Conservation (phyloP, 2,113 vertebrate species). For the Eretmochelys imbricata region DNA sequence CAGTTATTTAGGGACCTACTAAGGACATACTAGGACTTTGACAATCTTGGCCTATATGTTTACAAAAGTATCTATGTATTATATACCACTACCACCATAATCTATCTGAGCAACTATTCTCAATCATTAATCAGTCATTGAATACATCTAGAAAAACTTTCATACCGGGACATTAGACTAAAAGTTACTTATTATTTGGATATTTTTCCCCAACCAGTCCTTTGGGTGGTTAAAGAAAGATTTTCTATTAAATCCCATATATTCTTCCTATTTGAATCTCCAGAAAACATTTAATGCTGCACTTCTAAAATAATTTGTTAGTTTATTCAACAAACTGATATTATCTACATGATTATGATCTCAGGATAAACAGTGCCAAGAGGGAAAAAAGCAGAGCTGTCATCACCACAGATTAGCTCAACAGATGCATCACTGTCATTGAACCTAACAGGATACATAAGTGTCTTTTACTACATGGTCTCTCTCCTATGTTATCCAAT, state of each 20-base stretch:
- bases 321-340: background rate
- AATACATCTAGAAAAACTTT: background rate
- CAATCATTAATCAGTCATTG: background rate
- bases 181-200: background rate
- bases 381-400: background rate
- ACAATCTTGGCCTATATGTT: background rate
- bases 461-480: background rate
- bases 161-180: background rate
- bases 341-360: background rate
- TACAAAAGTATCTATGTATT: background rate
- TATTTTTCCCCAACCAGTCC: too few species aligned
- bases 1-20: background rate
- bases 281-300: background rate
- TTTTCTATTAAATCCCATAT: background rate
- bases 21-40: background rate
- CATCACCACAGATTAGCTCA: background rate
- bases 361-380: background rate
- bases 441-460: background rate
- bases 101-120: background rate
- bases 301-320: background rate
- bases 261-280: background rate
- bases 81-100: background rate
- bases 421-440: too few species aligned
- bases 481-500: background rate
- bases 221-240: background rate